Base-by-base conservation (phyloP, 2,888 invertebrate species). In the Chymomyza caudatula region DNA sequence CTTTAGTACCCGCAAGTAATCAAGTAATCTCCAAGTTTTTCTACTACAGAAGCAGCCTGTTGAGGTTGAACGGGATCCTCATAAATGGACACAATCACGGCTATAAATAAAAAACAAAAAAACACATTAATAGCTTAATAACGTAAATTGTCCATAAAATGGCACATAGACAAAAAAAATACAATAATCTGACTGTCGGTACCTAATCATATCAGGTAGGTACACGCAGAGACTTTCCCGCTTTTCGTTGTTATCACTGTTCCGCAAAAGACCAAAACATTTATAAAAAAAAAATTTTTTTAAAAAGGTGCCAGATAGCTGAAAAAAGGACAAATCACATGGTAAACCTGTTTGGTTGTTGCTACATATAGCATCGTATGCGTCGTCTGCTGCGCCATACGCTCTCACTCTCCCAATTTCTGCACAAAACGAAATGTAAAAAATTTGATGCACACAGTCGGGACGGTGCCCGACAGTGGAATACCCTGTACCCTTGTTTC, bases 11-110 rank as follows among this genome's bases (percentile, higher is more conserved):
- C 96, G 94, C 96, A 97, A 93, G 94, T 95, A 93, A 97, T 94
- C 94, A 97, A 95, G 95, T 97, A 97, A 92, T 97, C 97, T 93
- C 97, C 97, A 94, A 97, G 94, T 94, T 97, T 97, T 94, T 97
- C 97, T 92, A 97, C 97, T 92, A 97, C 96, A 88, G 96, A 96
- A 92, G 97, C 97, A 90, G 97, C 97, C 93, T 97, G 97, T 92
- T 97, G 97, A 92, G 97, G 97, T 93, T 97, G 97, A 92, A 97
- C 96, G 91, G 97, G 97, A 93, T 97, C 97, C 94, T 97, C 96
- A 91, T 97, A 97, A 91, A 97, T 94, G 92, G 97, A 96, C 91
- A 97, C 95, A 92, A 97, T 96, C 92, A 97, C 95, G 91, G 97
- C 96, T 96, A 92, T 67, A 94, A 94, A 91, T 91, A 74, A 65